Evolutionary conservation across 30 jellyfish, hydroid and myxozoan genomes (phyloP), one percentile per base, ranked within the genome.

Genomic region (Turritopsis rubra): DNA sequence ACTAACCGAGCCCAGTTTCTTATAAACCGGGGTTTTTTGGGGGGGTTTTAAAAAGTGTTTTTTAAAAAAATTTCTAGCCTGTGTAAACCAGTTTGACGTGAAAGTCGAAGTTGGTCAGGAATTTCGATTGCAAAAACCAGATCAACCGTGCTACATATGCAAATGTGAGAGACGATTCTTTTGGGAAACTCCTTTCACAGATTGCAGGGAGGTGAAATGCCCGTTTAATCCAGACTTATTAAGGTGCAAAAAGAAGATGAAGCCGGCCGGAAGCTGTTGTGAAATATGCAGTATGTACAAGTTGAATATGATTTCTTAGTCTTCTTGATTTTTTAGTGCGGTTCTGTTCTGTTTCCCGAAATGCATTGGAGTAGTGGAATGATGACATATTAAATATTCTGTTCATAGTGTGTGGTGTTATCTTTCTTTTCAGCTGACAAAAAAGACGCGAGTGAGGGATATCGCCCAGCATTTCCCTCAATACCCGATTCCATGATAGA

Each of bases 181-280:
- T 68, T 68, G 77, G 77, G 77, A 68, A 68, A 22, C 9, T 7
- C 77, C 77, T 9, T 9, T 0, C 31, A 27, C 77, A 68, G 77
- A 68, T 68, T 68, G 77, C 19, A 8, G 28, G 0, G 77, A 68
- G 21, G 21, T 68, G 22, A 68, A 68, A 68, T 68, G 77, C 30
- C 77, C 77, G 19, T 41, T 41, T 41, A 41, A 41, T 41, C 31
- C 77, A 9, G 77, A n/a, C 9, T 17, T 27, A 19, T n/a, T 27
- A 9, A n/a, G 31, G 77, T 68, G 77, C 0, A 68, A 23, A 17
- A 68, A 68, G 8, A 68, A 1, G 21, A 7, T 68, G 9, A n/a
- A n/a, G 30, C 77, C 77, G 30, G 77, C 77, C 19, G 77, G 77
- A 1, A 68, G 7, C 19, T 68, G 77, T 22, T 68, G 77, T 68